Evolutionary conservation across 1,140 invertebrate genomes (phyloP), one percentile per base, ranked within the genome.

Genomic region (Popillia japonica): DNA sequence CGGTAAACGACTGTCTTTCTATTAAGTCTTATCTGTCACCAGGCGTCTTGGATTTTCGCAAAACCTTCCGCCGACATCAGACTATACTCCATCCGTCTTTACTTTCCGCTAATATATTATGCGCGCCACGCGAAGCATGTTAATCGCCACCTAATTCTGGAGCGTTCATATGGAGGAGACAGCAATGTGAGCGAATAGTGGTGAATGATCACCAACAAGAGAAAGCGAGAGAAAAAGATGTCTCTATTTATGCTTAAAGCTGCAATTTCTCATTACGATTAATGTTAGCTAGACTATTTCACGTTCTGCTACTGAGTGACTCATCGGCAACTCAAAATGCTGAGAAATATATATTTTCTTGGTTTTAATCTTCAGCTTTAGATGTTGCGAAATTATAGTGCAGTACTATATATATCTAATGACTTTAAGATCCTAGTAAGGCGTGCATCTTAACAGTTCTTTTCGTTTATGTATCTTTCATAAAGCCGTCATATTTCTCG

Each of bases 1-100:
- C 20, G 61, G 17, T 68, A 68, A 22, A 68, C 61, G 22, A 68
- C 61, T 22, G 17, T 68, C 72, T 74, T 74, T 74, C 34, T 44
- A 74, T 74, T 40, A 74, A 74, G 27, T 74, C 72, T 74, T 74
- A 74, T 74, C 72, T 74, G 72, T 74, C 72, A 74, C 72, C 72
- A 42, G 11, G 34, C 34, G 72, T 41, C 72, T 74, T 74, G 72
- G 72, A 74, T 74, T 74, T 74, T 41, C 14, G 34, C 27, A 9
- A 74, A 74, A 40, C 41, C 40, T 14, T 74, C 11, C 27, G 4
- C 2, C 17, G n/a, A 42, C 34, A 23, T 6, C 20, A 68, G 61
- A 6, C 23, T 68, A 14, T 22, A 22, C 61, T 68, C 9, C 44
- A 22, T 27, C 17, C 22, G 22, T 68, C 17, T 68, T 68, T 68